A percentile compares a stretch with the other conserved stretches of the same genome.
These are phyloP conservation scores for Cydia pomonella DNA, from an alignment of 1,140 invertebrate species.

Conservation along the genomic window DNA sequence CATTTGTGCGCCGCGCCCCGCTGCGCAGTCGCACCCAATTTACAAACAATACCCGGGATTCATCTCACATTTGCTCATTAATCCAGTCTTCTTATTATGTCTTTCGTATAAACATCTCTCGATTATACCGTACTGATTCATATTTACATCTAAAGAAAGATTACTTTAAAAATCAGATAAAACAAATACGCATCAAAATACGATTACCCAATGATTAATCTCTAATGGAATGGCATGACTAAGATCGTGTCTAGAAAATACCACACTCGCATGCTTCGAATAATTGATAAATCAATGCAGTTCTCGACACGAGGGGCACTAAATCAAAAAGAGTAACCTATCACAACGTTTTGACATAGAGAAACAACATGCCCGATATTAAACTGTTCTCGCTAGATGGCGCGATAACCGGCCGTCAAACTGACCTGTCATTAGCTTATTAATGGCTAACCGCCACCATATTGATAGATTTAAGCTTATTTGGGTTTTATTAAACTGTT, in stretches of 20 bases:
- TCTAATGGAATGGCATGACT: slow-evolving; percentile 73
- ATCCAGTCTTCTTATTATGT: slow-evolving; percentile 37
- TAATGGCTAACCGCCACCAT: slow-evolving; percentile 63
- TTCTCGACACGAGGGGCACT: slow-evolving; percentile 68
- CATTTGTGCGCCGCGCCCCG: slow-evolving; percentile 56
- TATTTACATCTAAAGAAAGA: slow-evolving; percentile 37
- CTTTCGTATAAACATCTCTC: slow-evolving; percentile 14
- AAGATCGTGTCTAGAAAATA: slow-evolving; percentile 76
- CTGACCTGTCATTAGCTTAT: slow-evolving; percentile 74
- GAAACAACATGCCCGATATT: slow-evolving; percentile 67
- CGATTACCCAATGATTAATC: slow-evolving; percentile 74
- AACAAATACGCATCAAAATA: slow-evolving; percentile 66
- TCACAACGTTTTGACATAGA: slow-evolving; percentile 75
- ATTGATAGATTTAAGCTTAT: slow-evolving; percentile 64
- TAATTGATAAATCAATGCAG: slow-evolving; percentile 79
- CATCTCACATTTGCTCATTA: slow-evolving; percentile 57
- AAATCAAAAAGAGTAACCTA: slow-evolving; percentile 72
- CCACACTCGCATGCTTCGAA: slow-evolving; percentile 73
- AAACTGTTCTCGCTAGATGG: slow-evolving; percentile 75
- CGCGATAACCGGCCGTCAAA: slow-evolving; percentile 75
- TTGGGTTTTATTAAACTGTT: slow-evolving; percentile 50
- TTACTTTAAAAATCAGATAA: slow-evolving; percentile 74
- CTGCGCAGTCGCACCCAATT: slow-evolving; percentile 62
- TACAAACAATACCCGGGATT: slow-evolving; percentile 70
- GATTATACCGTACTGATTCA: slow-evolving; percentile 17